Evolutionary conservation across 2,113 vertebrate genomes (phyloP), one percentile per base, ranked within the genome.

Genomic region (Cheilinus undulatus): DNA sequence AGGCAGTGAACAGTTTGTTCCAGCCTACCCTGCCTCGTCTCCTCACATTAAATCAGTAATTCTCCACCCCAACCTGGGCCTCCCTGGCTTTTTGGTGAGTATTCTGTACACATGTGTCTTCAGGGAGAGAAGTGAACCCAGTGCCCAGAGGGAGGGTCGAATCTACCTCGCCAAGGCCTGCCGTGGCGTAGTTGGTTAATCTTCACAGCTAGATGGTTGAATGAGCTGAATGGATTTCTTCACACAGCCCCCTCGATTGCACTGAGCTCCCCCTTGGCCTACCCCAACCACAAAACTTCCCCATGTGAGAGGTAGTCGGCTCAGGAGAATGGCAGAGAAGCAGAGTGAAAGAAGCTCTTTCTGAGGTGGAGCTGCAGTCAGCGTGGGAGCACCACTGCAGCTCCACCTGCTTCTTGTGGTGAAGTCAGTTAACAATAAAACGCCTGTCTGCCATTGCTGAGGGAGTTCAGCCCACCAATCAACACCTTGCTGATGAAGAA

Each of bases 1-100:
- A 78, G 56, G 74, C 74, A 72, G 69, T 73, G 83, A 84, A 87
- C 84, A 79, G 60, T 82, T 84, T 91, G 85, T 86, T 83, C 87
- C 63, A 30, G 64, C 46, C 48, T 4, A 45, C 69, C 72, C 84
- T 28, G 32, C 79, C 84, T 77, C 58, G 11, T 74, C 76, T 74
- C 22, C 64, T 80, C 61, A 27, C 70, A 73, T 71, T 68, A 73
- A 80, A 53, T 73, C 76, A 80, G 67, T 50, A 42, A 57, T 69
- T 56, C 85, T 80, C 83, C 73, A 73, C 79, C 84, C 83, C 50
- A 45, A 34, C 81, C 79, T 2, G 62, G 79, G 80, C 86, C 86
- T 90, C 83, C 78, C 51, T 62, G 49, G 52, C 53, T 13, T 73
- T 54, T 68, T 62, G 63, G 67, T 50, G 2, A 64, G n/a, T 43